A percentile compares a stretch with the other conserved stretches of the same genome.
These are phyloP conservation scores for Planococcus citri DNA, from an alignment of 1,140 invertebrate genomes.

Conservation along the genomic window DNA sequence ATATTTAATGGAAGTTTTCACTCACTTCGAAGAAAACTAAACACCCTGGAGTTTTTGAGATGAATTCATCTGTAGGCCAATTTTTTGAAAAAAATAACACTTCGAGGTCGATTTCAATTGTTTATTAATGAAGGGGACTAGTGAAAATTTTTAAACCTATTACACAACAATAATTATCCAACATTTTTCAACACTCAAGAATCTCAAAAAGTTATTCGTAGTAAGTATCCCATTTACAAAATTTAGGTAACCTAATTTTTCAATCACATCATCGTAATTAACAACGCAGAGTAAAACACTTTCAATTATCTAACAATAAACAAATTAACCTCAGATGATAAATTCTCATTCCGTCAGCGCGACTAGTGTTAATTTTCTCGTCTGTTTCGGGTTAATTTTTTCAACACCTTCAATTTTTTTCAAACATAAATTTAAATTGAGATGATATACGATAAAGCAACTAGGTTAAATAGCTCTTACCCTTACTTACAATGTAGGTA, in stretches of 20 bases:
- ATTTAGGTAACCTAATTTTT: not conserved
- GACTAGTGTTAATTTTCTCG: not conserved
- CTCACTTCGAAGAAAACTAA: too few species aligned
- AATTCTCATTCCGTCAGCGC: not conserved
- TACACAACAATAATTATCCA: too few species aligned
- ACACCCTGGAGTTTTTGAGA: too few species aligned
- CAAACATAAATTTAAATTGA: not conserved
- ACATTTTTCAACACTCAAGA: too few species aligned
- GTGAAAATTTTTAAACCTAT: too few species aligned
- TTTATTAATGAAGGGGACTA: too few species aligned
- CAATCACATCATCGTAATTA: not conserved
- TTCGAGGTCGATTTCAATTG: too few species aligned
- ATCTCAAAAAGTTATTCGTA: too few species aligned
- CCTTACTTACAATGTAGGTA: not conserved
- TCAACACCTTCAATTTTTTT: not conserved
- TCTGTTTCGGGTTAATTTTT: not conserved
- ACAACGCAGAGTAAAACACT: not conserved
- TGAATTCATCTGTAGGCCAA: too few species aligned
- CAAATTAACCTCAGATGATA: not conserved
- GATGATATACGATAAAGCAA: not conserved
- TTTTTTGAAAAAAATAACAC: too few species aligned
- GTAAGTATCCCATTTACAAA: too few species aligned
- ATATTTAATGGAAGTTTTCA: too few species aligned
- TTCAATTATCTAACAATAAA: not conserved
- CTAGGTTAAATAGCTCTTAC: not conserved